These are phyloP conservation scores for Coregonus clupeaformis DNA, from an alignment of 2,113 vertebrate genomes.

Conservation along the genomic window DNA sequence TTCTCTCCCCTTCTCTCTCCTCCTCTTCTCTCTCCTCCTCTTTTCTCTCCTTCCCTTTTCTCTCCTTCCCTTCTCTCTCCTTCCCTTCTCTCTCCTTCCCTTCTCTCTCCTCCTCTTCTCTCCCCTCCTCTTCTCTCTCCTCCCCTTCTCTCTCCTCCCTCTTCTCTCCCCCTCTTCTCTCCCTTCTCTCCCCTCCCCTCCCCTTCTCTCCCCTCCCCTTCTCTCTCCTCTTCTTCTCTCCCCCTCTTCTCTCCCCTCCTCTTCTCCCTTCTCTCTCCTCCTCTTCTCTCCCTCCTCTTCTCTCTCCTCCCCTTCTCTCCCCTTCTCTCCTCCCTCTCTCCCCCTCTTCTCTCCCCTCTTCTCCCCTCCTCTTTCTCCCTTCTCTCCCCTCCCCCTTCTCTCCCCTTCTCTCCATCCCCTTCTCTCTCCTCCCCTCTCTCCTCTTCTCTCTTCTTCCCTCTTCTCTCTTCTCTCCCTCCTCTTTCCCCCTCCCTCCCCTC, in stretches of 20 bases:
- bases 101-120: not conserved
- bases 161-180: not conserved
- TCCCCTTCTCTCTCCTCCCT: not conserved
- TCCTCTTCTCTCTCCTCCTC: not conserved
- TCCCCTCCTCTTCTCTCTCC: not conserved
- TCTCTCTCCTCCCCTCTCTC: accelerated
- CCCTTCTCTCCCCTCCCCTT: not conserved
- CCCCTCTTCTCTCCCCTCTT: not conserved
- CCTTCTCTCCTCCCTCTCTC: constrained; percentile 6
- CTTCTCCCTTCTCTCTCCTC: not conserved
- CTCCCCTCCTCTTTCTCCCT: constrained; percentile 5
- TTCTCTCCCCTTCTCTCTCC: not conserved
- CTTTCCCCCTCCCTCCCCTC: not conserved
- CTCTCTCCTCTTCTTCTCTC: not conserved
- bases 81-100: not conserved
- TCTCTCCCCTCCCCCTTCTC: constrained; percentile 1
- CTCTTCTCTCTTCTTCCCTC: not conserved
- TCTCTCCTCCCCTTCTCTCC: accelerated
- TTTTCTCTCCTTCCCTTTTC: accelerated
- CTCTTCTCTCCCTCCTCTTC: not conserved
- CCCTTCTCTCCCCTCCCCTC: not conserved
- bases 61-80: constrained; percentile 4
- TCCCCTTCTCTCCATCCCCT: no score
- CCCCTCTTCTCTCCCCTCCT: constrained; percentile 8
- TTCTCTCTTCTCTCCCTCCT: not conserved